Conservation (phyloP, 2,797 vertebrate genomes). For the Saguinus oedipus region DNA sequence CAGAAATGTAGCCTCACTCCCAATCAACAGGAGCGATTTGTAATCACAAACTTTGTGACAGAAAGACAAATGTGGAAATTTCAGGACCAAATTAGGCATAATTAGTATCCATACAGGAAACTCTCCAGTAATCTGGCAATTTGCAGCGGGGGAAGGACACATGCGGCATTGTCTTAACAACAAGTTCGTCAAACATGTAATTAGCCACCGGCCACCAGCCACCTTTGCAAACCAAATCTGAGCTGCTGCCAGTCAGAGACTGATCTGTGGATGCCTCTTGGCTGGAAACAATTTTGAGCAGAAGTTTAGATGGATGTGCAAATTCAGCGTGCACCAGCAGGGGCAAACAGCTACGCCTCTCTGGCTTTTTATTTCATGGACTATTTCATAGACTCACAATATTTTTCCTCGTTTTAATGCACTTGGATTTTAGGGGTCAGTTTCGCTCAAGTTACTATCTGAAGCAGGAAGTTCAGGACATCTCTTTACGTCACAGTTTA, state of each 20-base stretch:
- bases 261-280: neutral
- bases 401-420: neutral
- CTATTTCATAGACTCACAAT: neutral
- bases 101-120: conserved; percentile 84
- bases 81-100: conserved; percentile 84
- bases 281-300: neutral
- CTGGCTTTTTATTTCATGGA: neutral
- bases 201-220: conserved; percentile 83
- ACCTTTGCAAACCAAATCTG: conserved; percentile 78
- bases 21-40: conserved; percentile 74
- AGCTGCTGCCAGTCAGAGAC: conserved; percentile 73
- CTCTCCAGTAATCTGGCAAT: conserved; percentile 84
- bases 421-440: neutral
- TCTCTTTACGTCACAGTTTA: neutral
- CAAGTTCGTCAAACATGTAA: conserved; percentile 81
- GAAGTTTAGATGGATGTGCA: neutral
- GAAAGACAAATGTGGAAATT: conserved; percentile 85
- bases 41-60: conserved; percentile 83
- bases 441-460: neutral
- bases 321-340: fast-evolving
- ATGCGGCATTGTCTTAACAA: conserved; percentile 85
- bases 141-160: conserved; percentile 82
- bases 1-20: conserved; percentile 77
- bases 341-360: neutral
- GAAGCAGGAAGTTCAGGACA: neutral